A percentile compares a stretch with the other conserved stretches of the same genome.
phyloP scores from a whole-genome alignment of 23 tunicate species.

The Ascidia mentula region DNA sequence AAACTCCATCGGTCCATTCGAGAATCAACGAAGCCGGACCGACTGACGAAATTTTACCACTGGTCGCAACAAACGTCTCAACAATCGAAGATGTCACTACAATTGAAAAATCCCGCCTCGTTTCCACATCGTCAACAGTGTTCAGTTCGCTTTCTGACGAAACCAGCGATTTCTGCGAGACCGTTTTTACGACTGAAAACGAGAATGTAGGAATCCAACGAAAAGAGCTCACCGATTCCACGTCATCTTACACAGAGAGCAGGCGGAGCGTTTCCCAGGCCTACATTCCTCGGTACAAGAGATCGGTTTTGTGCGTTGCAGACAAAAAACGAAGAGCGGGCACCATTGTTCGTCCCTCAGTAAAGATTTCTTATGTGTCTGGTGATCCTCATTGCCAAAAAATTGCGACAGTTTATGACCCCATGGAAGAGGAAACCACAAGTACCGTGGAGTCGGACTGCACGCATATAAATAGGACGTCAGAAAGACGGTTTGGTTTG shows the following conservation, averaged over 20 bases:
- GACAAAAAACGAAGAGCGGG: not conserved
- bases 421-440: not conserved
- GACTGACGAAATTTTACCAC: no score
- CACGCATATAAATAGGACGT: no score
- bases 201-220: not conserved
- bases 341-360: not conserved
- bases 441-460: no score
- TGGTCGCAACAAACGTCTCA: no score
- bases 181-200: not conserved
- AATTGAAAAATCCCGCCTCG: not conserved
- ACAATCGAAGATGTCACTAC: not conserved
- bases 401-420: not conserved
- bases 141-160: not conserved
- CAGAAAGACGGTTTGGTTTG: not conserved
- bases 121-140: not conserved
- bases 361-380: not conserved
- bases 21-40: not conserved
- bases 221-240: not conserved
- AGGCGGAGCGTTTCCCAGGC: not conserved
- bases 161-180: not conserved
- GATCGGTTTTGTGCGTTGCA: not conserved
- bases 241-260: not conserved
- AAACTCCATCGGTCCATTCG: slow-evolving; percentile 9
- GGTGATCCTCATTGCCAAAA: not conserved
- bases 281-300: not conserved